Evolutionary conservation across 2,113 vertebrate species (phyloP), one percentile per base, ranked within the genome.

Genomic region (Spheniscus mendiculus): DNA sequence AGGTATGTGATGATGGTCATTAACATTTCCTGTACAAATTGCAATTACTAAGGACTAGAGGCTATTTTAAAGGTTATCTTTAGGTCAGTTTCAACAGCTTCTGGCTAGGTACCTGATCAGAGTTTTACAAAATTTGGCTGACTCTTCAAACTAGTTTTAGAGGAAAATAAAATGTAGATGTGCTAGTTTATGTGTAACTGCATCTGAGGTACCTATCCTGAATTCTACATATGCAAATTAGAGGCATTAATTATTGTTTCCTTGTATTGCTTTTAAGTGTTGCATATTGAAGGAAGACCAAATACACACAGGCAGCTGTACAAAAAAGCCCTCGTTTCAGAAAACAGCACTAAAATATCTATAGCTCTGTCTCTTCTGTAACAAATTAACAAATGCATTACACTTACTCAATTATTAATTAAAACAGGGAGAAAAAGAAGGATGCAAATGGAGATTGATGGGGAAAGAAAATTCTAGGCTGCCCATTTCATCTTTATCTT

Each of bases 1-100:
- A 95, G 45, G 26, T 50, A 93, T 85, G 67, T 67, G 71, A 83
- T 77, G 50, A 93, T 86, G 45, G 52, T 61, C 76, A 80, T 90
- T 94, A 95, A 89, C 11, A 19, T 72, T 93, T 97, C 89, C 84
- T 62, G 29, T 95, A 95, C 58, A 93, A 96, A 97, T 91, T 90
- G 32, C 45, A 36, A 45, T 87, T 83, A 52, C 42, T 90, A 49
- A 79, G 20, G 19, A 67, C 82, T 29, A 40, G 76, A 82, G 83
- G 72, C 61, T 89, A 65, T 91, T 90, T 80, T 74, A 90, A 93
- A 96, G 90, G 66, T 90, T 89, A 95, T 56, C 50, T 92, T 61
- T 53, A 90, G 93, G 65, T 94, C 81, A 84, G 34, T 52, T 79
- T 86, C 69, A 93, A 55, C 38, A 76, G 73, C 74, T 89, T 77